A percentile compares a stretch with the other conserved stretches of the same genome.
These are phyloP conservation scores for Melanostigma gelatinosum DNA, from an alignment of 2,113 vertebrate genomes.

Conservation along the genomic window DNA sequence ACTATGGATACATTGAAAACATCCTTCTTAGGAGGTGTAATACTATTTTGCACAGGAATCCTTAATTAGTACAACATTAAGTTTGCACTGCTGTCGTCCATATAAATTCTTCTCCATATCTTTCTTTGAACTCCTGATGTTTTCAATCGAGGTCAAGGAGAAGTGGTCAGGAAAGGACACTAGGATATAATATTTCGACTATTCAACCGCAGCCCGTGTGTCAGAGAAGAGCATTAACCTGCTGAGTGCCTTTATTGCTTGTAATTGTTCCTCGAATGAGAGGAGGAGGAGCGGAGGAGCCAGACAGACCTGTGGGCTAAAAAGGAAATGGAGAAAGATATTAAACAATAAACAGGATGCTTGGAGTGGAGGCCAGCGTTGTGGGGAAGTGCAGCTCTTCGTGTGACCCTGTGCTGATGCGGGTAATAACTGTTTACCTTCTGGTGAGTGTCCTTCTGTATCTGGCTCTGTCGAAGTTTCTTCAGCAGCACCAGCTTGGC, in stretches of 20 bases:
- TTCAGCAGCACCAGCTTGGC: conserved; percentile 96
- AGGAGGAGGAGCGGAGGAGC: conserved; percentile 89
- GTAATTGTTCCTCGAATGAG: conserved; percentile 88
- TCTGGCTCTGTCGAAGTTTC: conserved; percentile 94
- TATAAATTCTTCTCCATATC: no score
- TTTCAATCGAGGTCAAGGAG: no score
- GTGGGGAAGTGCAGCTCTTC: neutral
- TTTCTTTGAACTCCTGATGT: no score
- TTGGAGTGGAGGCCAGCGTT: neutral
- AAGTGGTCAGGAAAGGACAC: neutral
- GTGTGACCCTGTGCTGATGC: neutral
- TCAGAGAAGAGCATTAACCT: conserved; percentile 82
- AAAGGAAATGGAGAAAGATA: conserved; percentile 18
- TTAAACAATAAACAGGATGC: conserved; percentile 7
- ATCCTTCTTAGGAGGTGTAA: neutral
- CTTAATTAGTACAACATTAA: neutral
- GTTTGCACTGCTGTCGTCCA: neutral
- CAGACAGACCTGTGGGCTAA: conserved; percentile 86
- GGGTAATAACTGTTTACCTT: conserved; percentile 83
- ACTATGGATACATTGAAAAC: neutral
- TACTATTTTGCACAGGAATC: neutral
- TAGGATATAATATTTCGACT: neutral
- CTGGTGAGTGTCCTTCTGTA: conserved; percentile 90
- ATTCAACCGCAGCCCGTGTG: conserved; percentile 1
- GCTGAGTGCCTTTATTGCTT: conserved; percentile 87